phyloP scores from a whole-genome alignment of 2,797 vertebrate genomes.

The Hoplostethus mediterraneus region DNA sequence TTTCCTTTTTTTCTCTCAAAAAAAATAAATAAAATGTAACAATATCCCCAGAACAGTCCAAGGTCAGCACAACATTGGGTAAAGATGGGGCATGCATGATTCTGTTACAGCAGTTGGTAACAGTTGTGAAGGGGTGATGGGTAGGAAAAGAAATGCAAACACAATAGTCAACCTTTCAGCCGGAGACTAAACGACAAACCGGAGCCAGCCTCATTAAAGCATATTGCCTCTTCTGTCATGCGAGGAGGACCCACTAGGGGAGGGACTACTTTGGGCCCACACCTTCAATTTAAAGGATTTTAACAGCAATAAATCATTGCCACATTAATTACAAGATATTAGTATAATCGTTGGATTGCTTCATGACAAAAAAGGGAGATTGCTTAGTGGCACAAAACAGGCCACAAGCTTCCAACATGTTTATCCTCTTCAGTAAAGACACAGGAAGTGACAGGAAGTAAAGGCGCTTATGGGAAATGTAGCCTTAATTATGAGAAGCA shows the following conservation, averaged over 20 bases:
- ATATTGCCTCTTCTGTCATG: slow-evolving; percentile 26
- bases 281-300: slow-evolving; percentile 31
- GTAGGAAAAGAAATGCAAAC: slow-evolving; percentile 25
- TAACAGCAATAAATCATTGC: neutral
- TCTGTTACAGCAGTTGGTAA: slow-evolving; percentile 24
- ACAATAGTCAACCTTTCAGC: slow-evolving; percentile 9
- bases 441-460: no score
- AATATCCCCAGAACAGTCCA: slow-evolving; percentile 63
- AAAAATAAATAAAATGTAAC: slow-evolving; percentile 47
- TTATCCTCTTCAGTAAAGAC: no score
- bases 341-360: no score
- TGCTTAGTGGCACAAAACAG: no score
- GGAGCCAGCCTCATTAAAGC: slow-evolving; percentile 27
- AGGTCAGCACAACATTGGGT: slow-evolving; percentile 62
- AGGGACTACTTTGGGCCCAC: slow-evolving; percentile 17
- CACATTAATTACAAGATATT: neutral
- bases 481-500: no score
- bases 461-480: no score
- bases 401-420: no score
- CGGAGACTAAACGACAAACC: slow-evolving; percentile 22
- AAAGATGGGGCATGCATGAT: slow-evolving; percentile 32
- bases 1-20: slow-evolving; percentile 17
- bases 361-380: slow-evolving; percentile 16
- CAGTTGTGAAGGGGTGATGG: neutral
- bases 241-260: neutral